Percentiles rank a stretch among this genome's conserved stretches.
phyloP scores from a whole-genome alignment of 1,140 invertebrate species.

The Mercenaria mercenaria region DNA sequence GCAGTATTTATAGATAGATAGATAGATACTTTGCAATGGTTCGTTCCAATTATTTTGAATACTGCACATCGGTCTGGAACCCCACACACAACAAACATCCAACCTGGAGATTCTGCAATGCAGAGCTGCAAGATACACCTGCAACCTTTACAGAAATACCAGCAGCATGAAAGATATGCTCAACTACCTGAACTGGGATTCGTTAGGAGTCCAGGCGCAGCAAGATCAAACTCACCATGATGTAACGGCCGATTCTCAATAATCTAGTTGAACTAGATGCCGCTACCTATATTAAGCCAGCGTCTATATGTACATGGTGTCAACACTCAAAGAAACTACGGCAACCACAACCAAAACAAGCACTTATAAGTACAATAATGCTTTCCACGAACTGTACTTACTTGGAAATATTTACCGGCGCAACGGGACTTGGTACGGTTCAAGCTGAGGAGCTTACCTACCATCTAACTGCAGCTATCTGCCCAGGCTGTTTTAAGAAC shows the following conservation, averaged over 20 bases:
- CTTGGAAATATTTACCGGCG: background rate
- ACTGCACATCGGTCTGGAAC: conserved; percentile 27
- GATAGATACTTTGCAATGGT: conserved; percentile 5
- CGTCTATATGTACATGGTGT: background rate
- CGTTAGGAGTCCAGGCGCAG: conserved; percentile 9
- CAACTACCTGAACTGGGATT: background rate
- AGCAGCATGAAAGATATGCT: conserved; percentile 33
- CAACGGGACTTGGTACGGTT: too few relatives aligned
- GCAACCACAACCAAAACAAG: background rate
- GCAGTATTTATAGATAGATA: too few relatives aligned
- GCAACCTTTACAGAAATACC: background rate
- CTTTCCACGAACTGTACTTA: background rate
- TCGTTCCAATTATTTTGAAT: conserved; percentile 6
- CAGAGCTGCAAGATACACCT: conserved; percentile 22
- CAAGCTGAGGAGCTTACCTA: too few relatives aligned
- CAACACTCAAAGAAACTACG: background rate
- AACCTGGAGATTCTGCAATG: conserved; percentile 38
- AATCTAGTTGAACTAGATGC: background rate
- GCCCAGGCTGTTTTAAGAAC: too few relatives aligned
- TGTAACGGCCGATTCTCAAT: background rate
- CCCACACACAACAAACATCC: background rate
- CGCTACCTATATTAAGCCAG: background rate
- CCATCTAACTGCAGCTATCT: too few relatives aligned
- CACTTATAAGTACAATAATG: background rate
- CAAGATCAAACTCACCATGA: conserved; percentile 8